Evolutionary conservation across 2,797 vertebrate genomes (phyloP).

Genomic region (Aulostomus chinensis): DNA sequence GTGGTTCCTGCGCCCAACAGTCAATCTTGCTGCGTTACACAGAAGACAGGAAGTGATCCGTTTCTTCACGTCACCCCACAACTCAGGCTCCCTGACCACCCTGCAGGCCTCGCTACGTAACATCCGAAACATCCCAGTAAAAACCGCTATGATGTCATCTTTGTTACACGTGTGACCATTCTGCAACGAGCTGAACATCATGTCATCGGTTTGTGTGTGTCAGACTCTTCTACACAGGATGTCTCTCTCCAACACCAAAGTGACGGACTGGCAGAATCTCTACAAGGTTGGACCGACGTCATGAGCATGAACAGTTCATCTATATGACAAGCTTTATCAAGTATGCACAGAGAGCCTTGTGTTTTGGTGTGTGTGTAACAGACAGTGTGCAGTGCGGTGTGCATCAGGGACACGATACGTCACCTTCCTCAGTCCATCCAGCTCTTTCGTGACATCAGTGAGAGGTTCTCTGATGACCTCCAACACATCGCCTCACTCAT

Average conservation of each 20-base stretch:
- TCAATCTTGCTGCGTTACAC: slow-evolving; percentile 82
- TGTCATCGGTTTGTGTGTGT: slow-evolving; percentile 24
- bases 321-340: background rate
- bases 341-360: background rate
- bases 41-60: slow-evolving; percentile 92
- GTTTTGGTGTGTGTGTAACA: slow-evolving; percentile 47
- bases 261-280: slow-evolving; percentile 91
- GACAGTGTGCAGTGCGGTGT: slow-evolving; percentile 89
- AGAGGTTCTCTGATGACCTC: slow-evolving; percentile 88
- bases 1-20: slow-evolving; percentile 93
- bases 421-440: slow-evolving; percentile 86
- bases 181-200: background rate
- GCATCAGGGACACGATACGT: slow-evolving; percentile 89
- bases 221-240: slow-evolving; percentile 91
- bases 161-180: slow-evolving; percentile 8
- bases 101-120: slow-evolving; percentile 88
- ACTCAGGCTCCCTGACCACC: slow-evolving; percentile 84
- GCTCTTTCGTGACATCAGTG: slow-evolving; percentile 88
- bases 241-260: slow-evolving; percentile 90
- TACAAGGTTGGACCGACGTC: slow-evolving; percentile 83
- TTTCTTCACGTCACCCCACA: slow-evolving; percentile 89
- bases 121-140: slow-evolving; percentile 91
- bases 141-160: background rate
- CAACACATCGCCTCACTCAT: slow-evolving; percentile 87
- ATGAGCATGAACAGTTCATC: background rate